Evolutionary conservation across 2,888 invertebrate species (phyloP).

Genomic region (Drosophila vallismaia): DNA sequence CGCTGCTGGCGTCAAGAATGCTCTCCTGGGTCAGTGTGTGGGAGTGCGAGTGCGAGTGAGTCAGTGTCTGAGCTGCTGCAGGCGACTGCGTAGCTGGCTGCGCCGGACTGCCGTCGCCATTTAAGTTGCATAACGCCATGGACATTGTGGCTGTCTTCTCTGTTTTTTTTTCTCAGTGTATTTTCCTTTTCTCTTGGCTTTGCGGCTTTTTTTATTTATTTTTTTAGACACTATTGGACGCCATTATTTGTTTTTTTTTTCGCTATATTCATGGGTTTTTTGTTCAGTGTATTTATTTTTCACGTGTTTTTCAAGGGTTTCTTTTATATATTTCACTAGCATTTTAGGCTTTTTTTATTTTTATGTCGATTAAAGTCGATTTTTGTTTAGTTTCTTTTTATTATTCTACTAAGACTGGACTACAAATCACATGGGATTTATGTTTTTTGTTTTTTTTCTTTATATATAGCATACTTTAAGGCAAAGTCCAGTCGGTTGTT

Average conservation of each 20-base stretch:
- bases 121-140: constrained; percentile 76
- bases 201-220: background rate
- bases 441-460: constrained; percentile 35
- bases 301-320: background rate
- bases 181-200: background rate
- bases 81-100: constrained; percentile 11
- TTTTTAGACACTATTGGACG: constrained; percentile 34
- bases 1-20: constrained; percentile 49
- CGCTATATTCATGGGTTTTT: background rate
- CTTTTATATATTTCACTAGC: background rate
- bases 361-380: constrained; percentile 4
- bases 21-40: constrained; percentile 31
- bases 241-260: constrained; percentile 17
- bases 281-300: constrained; percentile 1
- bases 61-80: constrained; percentile 11
- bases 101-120: constrained; percentile 60
- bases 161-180: constrained; percentile 8
- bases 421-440: constrained; percentile 68
- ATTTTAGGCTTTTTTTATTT: background rate
- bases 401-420: constrained; percentile 60
- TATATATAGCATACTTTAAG: constrained; percentile 60
- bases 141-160: constrained; percentile 62
- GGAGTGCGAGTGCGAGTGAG: constrained; percentile 12
- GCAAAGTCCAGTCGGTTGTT: constrained; percentile 67
- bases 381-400: constrained; percentile 11